Base-by-base conservation (phyloP, 2,888 invertebrate genomes). In the Fragum whitleyi region DNA sequence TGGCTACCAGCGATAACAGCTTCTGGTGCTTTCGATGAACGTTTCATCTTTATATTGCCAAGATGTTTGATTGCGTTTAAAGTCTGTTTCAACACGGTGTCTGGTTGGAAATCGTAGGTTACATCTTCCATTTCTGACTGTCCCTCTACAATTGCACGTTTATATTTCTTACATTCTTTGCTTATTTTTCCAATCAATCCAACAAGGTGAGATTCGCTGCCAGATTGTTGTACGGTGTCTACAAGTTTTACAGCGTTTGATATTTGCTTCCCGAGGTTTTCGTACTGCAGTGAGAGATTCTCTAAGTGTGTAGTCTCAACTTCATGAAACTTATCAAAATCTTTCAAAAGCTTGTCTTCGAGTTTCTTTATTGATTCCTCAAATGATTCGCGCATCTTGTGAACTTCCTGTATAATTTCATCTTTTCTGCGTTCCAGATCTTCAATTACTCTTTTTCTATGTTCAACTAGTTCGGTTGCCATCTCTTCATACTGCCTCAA, bases 211-310 rank as follows among this genome's bases (percentile, higher is more conserved):
- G 84, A 57, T 42, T 81, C 76, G 32, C 68, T 76, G 23, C 84
- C 84, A 5, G 59, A 65, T 29, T 81, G 75, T 19, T 84, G 69
- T 14, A 81, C 81, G n/a, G 81, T 79, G 21, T 84, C 67, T 7
- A 84, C 55, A 21, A 84, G 57, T 23, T 74, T 76, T 0, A 69
- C 65, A 0, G 84, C 79, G 42, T 84, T 84, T 5, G 84, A 78
- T 55, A 84, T 81, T 61, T 76, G 78, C 57, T 84, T 84, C 3
- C 74, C 68, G 5, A 81, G 55, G 55, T 84, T 84, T 61, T 81
- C 84, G 36, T 78, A 79, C 14, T 81, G 62, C 7, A n/a, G 23
- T 11, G 76, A 68, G 7, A 79, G 29, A 11, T 51, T 55, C 3
- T 61, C 39, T 14, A 84, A 59, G 14, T 84, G 39, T 42, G 78